phyloP scores from a whole-genome alignment of 2,797 vertebrate species.

The Chiroxiphia lanceolata region DNA sequence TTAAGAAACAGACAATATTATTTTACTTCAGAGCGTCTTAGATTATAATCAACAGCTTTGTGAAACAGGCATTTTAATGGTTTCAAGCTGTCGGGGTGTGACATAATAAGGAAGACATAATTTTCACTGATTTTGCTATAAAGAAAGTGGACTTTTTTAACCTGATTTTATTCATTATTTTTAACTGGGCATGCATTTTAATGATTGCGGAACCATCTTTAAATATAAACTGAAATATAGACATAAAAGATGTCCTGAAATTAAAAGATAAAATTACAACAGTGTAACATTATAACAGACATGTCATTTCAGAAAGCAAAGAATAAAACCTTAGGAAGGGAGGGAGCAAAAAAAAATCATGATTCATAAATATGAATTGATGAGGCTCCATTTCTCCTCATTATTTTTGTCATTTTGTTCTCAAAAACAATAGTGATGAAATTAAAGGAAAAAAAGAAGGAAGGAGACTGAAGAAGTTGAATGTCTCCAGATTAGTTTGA shows the following conservation, averaged over 20 bases:
- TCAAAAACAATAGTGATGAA: not conserved
- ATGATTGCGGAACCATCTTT: not conserved
- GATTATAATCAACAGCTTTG: slow-evolving; percentile 1
- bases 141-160: not conserved
- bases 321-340: not conserved
- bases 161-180: not conserved
- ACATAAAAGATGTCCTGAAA: not conserved
- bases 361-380: not conserved
- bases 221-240: not conserved
- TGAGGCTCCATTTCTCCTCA: not conserved
- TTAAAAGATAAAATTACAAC: not conserved
- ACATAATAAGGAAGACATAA: not conserved
- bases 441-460: not conserved
- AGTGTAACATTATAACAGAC: not conserved
- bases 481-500: not conserved
- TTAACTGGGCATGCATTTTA: not conserved
- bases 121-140: not conserved
- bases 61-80: not conserved
- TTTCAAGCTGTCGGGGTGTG: not conserved
- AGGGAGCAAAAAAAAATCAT: not conserved
- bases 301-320: not conserved
- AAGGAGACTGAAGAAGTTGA: not conserved
- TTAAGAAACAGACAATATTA: not conserved
- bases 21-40: slow-evolving; percentile 14
- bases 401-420: not conserved